Conservation (phyloP, 2,888 invertebrate species). For the Ennomos fuscantarius region DNA sequence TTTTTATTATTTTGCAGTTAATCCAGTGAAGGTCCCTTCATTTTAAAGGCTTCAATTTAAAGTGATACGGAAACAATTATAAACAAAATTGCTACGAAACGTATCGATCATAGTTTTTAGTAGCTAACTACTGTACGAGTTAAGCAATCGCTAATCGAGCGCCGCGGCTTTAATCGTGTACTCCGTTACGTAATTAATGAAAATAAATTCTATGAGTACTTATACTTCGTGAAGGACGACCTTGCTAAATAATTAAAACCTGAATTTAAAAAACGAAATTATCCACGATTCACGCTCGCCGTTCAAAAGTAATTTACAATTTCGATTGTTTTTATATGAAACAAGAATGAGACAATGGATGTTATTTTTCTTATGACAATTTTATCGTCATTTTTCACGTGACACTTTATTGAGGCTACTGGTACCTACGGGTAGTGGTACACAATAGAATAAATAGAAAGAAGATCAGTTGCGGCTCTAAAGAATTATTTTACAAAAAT, state of each 20-base stretch:
- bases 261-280: constrained; percentile 21
- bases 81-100: constrained; percentile 24
- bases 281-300: constrained; percentile 23
- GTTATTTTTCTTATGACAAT: constrained; percentile 29
- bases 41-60: too few relatives aligned
- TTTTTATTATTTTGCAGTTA: too few relatives aligned
- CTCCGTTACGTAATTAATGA: constrained; percentile 22
- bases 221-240: constrained; percentile 12
- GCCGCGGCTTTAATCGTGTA: constrained; percentile 30
- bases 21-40: too few relatives aligned
- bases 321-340: constrained; percentile 25
- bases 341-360: constrained; percentile 23
- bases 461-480: too few relatives aligned
- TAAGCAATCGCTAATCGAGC: constrained; percentile 35
- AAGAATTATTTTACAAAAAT: too few relatives aligned
- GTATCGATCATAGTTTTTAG: constrained; percentile 9
- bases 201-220: constrained; percentile 10
- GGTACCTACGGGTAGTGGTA: too few relatives aligned
- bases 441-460: neutral
- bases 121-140: constrained; percentile 18
- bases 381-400: constrained; percentile 34
- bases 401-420: constrained; percentile 21
- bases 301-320: constrained; percentile 24
- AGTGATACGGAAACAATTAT: constrained; percentile 4
- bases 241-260: constrained; percentile 23